Evolutionary conservation across 2,888 invertebrate species (phyloP), one percentile per base, ranked within the genome.

Genomic region (Stenoptilia bipunctidactyla): DNA sequence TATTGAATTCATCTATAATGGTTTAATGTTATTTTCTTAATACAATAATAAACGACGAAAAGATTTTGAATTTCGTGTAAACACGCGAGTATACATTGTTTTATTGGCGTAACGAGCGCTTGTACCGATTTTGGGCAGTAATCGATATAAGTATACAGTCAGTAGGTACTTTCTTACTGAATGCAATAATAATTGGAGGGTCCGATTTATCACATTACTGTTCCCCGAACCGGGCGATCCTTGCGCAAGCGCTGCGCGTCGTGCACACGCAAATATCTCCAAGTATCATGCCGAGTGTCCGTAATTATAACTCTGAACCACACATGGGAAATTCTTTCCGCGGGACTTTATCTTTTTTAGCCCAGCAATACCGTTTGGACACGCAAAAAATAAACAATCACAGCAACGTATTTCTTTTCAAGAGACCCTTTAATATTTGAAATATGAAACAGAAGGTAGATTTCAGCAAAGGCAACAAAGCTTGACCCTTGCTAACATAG

Each of bases 101-200:
- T 71, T 79, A 79, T 74, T 76, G 77, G 69, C 74, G 65, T 77
- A 79, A 79, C 69, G 68, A 74, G 77, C 71, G 59, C 73, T 70
- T 64, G 66, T 61, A 66, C 72, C 65, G 75, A 79, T 76, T 75
- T 79, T 77, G 77, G 76, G 65, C 75, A 77, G 73, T 80, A 79
- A 80, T 72, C 73, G 67, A 66, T 61, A 62, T 77, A 79, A 77
- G 75, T 76, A 73, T 69, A n/a, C n/a, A n/a, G n/a, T n/a, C n/a
- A 69, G 71, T 65, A 60, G 75, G 69, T 66, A 74, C 74, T 72
- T 76, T 77, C 73, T 69, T 64, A 71, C 76, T 68, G 72, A 80
- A 79, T 79, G 73, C 70, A 69, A 77, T 73, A 75, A 80, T 83
- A 80, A 82, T 80, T 80, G 77, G 77, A 62, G 77, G 79, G 75